These are phyloP conservation scores for Steatocranus sp. DNA, from an alignment of 2,797 vertebrate species.

Conservation along the genomic window DNA sequence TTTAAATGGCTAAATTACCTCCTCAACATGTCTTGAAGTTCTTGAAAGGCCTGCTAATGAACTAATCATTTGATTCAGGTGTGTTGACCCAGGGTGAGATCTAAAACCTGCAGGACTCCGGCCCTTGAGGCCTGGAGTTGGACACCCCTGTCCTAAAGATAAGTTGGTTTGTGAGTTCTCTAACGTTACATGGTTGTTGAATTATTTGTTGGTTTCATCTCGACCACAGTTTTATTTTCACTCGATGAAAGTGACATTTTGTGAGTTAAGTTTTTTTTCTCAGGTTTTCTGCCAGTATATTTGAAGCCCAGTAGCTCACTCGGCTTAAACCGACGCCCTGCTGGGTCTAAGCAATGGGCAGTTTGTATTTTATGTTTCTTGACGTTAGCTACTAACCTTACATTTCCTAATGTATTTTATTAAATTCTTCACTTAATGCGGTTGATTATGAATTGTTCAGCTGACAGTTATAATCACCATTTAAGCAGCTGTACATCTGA, in stretches of 20 bases:
- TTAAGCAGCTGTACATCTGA: not conserved
- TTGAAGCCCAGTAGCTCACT: not conserved
- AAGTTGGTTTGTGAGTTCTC: not conserved
- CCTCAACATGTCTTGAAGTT: not conserved
- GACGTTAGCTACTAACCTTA: not conserved
- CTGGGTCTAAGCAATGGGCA: not conserved
- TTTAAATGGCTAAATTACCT: not conserved
- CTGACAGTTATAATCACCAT: not conserved
- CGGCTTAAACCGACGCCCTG: fast-evolving
- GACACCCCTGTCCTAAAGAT: not conserved
- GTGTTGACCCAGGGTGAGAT: not conserved
- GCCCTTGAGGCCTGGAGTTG: not conserved
- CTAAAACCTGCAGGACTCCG: fast-evolving
- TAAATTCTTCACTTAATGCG: not conserved
- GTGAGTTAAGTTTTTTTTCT: not conserved
- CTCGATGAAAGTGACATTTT: not conserved
- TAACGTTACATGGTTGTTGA: not conserved
- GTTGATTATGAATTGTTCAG: not conserved
- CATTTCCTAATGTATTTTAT: not conserved
- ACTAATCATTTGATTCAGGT: not conserved
- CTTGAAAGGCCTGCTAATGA: not conserved
- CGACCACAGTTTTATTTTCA: not conserved
- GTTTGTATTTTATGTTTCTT: not conserved
- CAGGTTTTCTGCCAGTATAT: not conserved
- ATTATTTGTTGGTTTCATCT: not conserved